Evolutionary conservation across 2,113 vertebrate genomes (phyloP), one percentile per base, ranked within the genome.

Genomic region (Salvelinus sp.): DNA sequence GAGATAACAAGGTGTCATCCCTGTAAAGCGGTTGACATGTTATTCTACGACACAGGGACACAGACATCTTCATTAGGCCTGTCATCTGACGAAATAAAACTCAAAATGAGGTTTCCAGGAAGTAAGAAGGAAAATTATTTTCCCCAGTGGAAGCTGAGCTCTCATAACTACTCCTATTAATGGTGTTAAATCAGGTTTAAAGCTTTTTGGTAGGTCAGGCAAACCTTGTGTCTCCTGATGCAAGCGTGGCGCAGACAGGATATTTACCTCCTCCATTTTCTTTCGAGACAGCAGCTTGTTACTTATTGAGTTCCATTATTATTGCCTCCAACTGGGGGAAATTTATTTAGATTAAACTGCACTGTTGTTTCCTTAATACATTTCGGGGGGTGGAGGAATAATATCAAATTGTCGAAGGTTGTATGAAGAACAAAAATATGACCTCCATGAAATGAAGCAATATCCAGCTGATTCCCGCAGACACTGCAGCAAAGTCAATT

Each of bases 291-390:
- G 84, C 79, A 85, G 83, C 88, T 92, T 91, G 92, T 92, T 22
- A 27, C 88, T 87, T 90, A 86, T 88, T 88, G 86, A 82, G 77
- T 82, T 88, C 80, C 84, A 87, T 91, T 92, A 93, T 93, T 91
- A 91, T 83, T 91, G 81, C 76, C 86, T 92, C 89, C 88, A 92
- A 93, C 91, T 86, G 89, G 91, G 91, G 86, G 79, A 89, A 92
- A 93, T 94, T 92, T 92, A 92, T 94, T 93, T 91, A 90, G 90
- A 94, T 94, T 92, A 92, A 92, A 93, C 86, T 76, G 81, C 85
- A 87, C 81, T 88, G 87, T 88, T 91, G 88, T 92, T 91, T 90
- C 76, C 86, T 84, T 87, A 88, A 91, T 91, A 84, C 68, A 30
- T 86, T 90, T 84, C 83, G 22, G 14, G 79, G 71, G 73, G 38